Base-by-base conservation (phyloP, 2,797 vertebrate species). In the Oreonectes daqikongensis region DNA sequence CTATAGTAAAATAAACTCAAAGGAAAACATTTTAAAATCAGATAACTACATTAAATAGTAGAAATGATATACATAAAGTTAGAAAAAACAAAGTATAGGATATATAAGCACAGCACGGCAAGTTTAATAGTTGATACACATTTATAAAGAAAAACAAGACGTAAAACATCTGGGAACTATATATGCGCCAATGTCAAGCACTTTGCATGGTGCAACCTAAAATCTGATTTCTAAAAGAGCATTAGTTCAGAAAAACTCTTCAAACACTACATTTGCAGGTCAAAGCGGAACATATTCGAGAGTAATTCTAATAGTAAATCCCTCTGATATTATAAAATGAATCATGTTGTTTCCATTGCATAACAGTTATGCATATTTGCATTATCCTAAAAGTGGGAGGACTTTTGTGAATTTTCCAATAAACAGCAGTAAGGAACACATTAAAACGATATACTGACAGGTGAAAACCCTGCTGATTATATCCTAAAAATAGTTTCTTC, bases 321-420 rank as follows among this genome's bases (percentile, higher is more conserved):
- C n/a, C n/a, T n/a, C n/a, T n/a, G n/a, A n/a, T n/a, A n/a, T n/a
- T n/a, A n/a, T n/a, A n/a, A n/a, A n/a, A 55, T 53, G 46, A 38
- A 55, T 42, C 44, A 61, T 18, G 5, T 22, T 55, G 48, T 75
- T 66, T 42, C 32, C 18, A 44, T 42, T 53, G 32, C 60, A 65
- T 66, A 55, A 74, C 18, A 55, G 48, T n/a, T n/a, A n/a, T n/a
- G n/a, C n/a, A n/a, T n/a, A n/a, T n/a, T n/a, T n/a, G 24, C 18
- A 30, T 42, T n/a, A n/a, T 65, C 18, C 18, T 30, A 28, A 28
- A 55, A 30, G 26, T 38, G 12, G 22, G 6, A 28, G 3, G 71
- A 57, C 42, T 46, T 67, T 24, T 32, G 5, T 24, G 48, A 42
- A 44, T 53, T 1, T n/a, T 18, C 10, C 35, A 40, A 38, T 12